A percentile compares a stretch with the other conserved stretches of the same genome.
Evolutionary conservation across 2,888 invertebrate species (phyloP).

Genomic region (Drosophila greeni): DNA sequence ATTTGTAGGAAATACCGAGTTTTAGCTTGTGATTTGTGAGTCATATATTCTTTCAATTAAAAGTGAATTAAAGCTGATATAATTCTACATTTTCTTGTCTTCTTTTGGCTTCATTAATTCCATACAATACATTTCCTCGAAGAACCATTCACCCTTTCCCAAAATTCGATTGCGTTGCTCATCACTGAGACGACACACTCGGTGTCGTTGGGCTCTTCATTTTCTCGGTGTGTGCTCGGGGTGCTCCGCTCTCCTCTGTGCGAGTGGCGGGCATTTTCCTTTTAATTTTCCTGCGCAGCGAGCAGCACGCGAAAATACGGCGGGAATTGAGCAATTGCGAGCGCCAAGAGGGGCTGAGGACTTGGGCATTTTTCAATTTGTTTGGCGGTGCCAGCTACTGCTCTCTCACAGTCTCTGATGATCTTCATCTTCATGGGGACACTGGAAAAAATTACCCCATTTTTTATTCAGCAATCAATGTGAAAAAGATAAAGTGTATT

Average conservation of each 20-base stretch:
- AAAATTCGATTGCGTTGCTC: slow-evolving; percentile 18
- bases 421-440: slow-evolving; percentile 53
- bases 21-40: neutral
- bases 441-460: neutral
- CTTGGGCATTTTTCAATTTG: slow-evolving; percentile 71
- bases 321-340: slow-evolving; percentile 69
- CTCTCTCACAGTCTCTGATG: slow-evolving; percentile 38
- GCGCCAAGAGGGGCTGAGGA: slow-evolving; percentile 68
- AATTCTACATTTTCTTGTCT: neutral
- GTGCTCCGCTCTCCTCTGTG: slow-evolving; percentile 27
- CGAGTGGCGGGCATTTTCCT: slow-evolving; percentile 15
- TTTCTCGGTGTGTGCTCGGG: slow-evolving; percentile 24
- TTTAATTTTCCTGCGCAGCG: slow-evolving; percentile 39
- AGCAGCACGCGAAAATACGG: slow-evolving; percentile 63
- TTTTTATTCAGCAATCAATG: neutral
- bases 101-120: slow-evolving; percentile 15
- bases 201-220: slow-evolving; percentile 10
- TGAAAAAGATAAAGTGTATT: no score
- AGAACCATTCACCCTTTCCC: slow-evolving; percentile 6
- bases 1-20: neutral
- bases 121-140: slow-evolving; percentile 4
- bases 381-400: slow-evolving; percentile 48
- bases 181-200: slow-evolving; percentile 33
- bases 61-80: slow-evolving; percentile 7
- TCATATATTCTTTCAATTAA: slow-evolving; percentile 4